These are phyloP conservation scores for Silurus glanis DNA, from an alignment of 2,113 vertebrate species.

Conservation along the genomic window DNA sequence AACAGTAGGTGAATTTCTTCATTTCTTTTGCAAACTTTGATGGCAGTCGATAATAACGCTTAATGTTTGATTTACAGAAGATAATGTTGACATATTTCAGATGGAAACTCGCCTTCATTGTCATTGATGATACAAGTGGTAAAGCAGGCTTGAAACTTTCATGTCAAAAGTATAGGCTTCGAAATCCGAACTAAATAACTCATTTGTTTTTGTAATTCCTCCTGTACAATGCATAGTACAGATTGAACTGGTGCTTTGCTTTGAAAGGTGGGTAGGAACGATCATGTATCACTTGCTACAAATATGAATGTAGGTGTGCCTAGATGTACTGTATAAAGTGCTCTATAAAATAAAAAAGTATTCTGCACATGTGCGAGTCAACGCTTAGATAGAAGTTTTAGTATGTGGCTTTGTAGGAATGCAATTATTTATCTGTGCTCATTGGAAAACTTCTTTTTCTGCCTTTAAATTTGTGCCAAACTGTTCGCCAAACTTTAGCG, in stretches of 20 bases:
- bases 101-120: neutral
- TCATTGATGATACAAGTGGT: neutral
- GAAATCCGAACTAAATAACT: conserved; percentile 15
- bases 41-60: conserved; percentile 27
- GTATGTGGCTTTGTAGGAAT: conserved; percentile 69
- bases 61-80: conserved; percentile 14
- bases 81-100: neutral
- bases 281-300: conserved; percentile 52
- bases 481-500: conserved; percentile 67
- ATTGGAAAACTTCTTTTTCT: conserved; percentile 59
- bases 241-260: conserved; percentile 6
- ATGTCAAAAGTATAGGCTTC: conserved; percentile 7
- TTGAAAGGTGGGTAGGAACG: conserved; percentile 31
- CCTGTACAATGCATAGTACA: conserved; percentile 4
- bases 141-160: neutral
- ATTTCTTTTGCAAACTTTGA: conserved; percentile 31
- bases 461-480: conserved; percentile 79
- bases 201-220: conserved; percentile 10
- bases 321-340: conserved; percentile 73
- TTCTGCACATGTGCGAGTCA: conserved; percentile 67
- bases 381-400: conserved; percentile 66
- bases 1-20: conserved; percentile 31
- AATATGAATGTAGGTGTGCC: conserved; percentile 67
- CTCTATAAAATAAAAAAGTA: conserved; percentile 64
- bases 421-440: conserved; percentile 66